Evolutionary conservation across 2,113 vertebrate genomes (phyloP).

Genomic region (Noctilio leporinus): DNA sequence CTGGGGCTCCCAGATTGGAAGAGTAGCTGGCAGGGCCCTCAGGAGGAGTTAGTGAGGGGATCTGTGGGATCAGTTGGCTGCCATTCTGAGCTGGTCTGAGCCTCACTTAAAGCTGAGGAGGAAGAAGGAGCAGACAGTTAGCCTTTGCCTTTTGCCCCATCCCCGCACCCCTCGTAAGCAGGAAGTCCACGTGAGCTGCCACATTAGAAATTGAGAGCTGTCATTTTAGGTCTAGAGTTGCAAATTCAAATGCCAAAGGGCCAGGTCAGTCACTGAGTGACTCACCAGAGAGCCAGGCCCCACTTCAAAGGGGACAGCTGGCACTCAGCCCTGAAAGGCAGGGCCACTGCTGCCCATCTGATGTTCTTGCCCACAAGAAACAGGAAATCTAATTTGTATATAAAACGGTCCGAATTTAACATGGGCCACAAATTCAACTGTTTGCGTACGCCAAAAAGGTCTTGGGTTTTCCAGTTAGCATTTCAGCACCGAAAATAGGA

Average conservation of each 20-base stretch:
- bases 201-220: neutral
- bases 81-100: slow-evolving; percentile 69
- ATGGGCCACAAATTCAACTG: neutral
- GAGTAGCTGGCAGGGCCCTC: slow-evolving; percentile 61
- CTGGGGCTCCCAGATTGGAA: slow-evolving; percentile 45
- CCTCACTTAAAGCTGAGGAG: slow-evolving; percentile 67
- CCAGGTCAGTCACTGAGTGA: neutral
- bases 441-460: neutral
- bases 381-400: neutral
- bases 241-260: neutral
- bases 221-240: neutral
- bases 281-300: neutral
- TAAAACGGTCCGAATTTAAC: neutral
- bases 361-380: slow-evolving; percentile 16
- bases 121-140: slow-evolving; percentile 17
- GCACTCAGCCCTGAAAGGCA: neutral
- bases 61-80: slow-evolving; percentile 60
- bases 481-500: neutral
- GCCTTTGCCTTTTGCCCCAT: neutral
- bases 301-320: neutral
- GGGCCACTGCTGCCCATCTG: neutral
- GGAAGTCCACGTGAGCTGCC: neutral
- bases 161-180: neutral
- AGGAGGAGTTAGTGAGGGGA: slow-evolving; percentile 73
- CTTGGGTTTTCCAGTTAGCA: neutral